Evolutionary conservation across 2,888 invertebrate species (phyloP), one percentile per base, ranked within the genome.

Genomic region (Hemaris fuciformis): DNA sequence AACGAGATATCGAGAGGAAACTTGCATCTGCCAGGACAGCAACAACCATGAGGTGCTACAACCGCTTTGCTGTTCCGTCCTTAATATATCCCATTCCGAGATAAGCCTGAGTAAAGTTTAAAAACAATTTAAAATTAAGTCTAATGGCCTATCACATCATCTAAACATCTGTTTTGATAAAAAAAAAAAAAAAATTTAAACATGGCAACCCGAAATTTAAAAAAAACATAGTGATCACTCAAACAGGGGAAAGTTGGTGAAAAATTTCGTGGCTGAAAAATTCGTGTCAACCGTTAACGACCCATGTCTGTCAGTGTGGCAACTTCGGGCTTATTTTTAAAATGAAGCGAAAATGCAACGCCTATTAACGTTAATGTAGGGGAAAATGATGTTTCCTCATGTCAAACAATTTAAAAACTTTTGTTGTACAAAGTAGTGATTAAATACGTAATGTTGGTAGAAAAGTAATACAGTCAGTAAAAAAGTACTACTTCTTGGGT

Each of bases 201-300:
- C 6, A 15, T 46, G 45, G 57, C 34, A 61, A 13, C 31, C 15
- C 27, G 46, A 53, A 66, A 72, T 76, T 73, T 57, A 72, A 72
- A 84, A 45, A 87, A 84, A 84, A 80, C 72, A 73, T 79, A 74
- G 75, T 79, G 71, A 88, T 89, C 84, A 84, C 81, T 87, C 84
- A 87, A 77, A 73, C 71, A 67, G 74, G 77, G 73, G 72, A 79
- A 83, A 80, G 72, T 80, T 81, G 53, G 79, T 84, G 80, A 83
- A 84, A 83, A 84, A 84, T 80, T 64, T 77, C 76, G 79, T 83
- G 80, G 64, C 66, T 71, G 77, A 77, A 79, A 80, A 80, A 77
- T 79, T 79, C 75, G 78, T 83, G 80, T 79, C 80, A 75, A 69
- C 64, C 71, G 74, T 74, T 85, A 88, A 89, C 85, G 89, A 88